These are phyloP conservation scores for Petaurus breviceps DNA, from an alignment of 2,113 vertebrate species.

Conservation along the genomic window DNA sequence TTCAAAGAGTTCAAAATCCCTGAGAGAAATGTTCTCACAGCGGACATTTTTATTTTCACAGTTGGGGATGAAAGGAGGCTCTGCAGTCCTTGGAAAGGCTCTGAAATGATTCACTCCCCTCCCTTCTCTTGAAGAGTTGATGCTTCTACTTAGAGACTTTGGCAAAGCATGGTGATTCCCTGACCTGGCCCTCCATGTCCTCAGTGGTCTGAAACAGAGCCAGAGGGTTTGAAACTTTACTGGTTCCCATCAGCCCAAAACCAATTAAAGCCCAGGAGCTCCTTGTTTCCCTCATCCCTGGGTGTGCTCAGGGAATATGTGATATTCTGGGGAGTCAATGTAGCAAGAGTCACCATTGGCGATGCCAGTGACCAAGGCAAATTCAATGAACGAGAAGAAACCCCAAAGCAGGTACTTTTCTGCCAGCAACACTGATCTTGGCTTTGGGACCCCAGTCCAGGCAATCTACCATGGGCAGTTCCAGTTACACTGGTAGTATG, in stretches of 20 bases:
- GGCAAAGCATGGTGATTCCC: neutral
- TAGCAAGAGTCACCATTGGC: neutral
- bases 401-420: neutral
- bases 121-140: neutral
- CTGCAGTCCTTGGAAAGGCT: neutral
- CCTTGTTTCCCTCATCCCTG: neutral
- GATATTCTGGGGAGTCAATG: neutral
- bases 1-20: neutral
- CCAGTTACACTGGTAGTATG: neutral
- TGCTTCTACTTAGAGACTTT: neutral
- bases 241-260: neutral
- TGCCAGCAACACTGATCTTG: neutral
- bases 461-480: neutral
- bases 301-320: neutral
- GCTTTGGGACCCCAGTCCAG: neutral
- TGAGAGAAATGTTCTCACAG: neutral
- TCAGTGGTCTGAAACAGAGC: neutral
- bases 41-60: neutral
- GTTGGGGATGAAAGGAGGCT: neutral
- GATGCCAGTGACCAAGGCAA: neutral
- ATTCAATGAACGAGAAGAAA: neutral
- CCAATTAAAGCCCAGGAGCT: neutral
- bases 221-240: neutral
- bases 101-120: neutral
- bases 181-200: neutral